Conservation (phyloP, 1,140 invertebrate genomes). For the Ooceraea biroi region DNA sequence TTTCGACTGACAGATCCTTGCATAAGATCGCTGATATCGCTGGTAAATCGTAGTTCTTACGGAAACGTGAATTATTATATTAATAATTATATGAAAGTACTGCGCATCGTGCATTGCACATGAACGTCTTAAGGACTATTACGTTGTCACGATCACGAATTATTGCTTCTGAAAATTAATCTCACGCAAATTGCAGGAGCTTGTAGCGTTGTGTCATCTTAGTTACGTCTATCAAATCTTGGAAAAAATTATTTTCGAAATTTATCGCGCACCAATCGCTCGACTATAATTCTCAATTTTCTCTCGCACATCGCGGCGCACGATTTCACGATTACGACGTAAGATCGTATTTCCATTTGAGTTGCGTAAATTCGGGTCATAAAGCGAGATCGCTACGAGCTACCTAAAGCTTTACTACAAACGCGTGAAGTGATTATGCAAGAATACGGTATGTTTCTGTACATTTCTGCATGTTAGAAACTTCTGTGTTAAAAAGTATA, state of each 20-base stretch:
- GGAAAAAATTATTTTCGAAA: background rate
- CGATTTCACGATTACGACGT: background rate
- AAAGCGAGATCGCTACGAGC: slow-evolving; percentile 19
- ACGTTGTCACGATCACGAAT: too few species aligned
- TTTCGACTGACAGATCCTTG: slow-evolving; percentile 22
- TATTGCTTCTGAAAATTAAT: too few species aligned
- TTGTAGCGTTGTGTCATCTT: too few species aligned
- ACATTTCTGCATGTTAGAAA: too few species aligned
- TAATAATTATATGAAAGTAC: too few species aligned
- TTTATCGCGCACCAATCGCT: background rate
- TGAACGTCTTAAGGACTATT: too few species aligned
- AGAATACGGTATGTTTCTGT: slow-evolving; percentile 26
- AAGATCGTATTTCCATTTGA: slow-evolving; percentile 26
- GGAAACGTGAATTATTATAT: too few species aligned
- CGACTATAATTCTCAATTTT: slow-evolving; percentile 3
- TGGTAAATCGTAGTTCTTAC: too few species aligned
- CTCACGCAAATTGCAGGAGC: too few species aligned
- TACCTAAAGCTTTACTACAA: background rate
- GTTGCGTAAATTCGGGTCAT: slow-evolving; percentile 34
- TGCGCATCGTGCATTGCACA: too few species aligned
- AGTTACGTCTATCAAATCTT: background rate
- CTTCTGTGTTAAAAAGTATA: too few species aligned
- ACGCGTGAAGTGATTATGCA: slow-evolving; percentile 25
- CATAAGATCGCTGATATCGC: background rate
- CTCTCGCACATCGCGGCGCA: background rate